Conservation (phyloP, 2,888 invertebrate species). For the Tridacna gigas region DNA sequence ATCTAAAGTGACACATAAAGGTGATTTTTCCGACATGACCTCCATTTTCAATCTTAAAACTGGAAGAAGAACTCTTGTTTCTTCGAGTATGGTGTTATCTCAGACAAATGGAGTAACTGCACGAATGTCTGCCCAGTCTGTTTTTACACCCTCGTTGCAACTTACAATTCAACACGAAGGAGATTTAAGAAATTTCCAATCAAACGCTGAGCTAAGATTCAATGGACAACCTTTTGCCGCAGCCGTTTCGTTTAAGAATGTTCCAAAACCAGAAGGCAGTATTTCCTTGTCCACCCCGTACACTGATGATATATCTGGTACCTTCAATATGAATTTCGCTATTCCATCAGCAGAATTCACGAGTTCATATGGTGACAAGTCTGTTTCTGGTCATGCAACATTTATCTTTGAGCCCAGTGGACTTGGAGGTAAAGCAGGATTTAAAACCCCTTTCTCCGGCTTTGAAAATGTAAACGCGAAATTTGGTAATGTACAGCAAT, state of each 20-base stretch:
- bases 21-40: slow-evolving; percentile 36
- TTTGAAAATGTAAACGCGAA: slow-evolving; percentile 36
- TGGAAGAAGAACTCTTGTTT: slow-evolving; percentile 44
- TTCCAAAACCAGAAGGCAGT: slow-evolving; percentile 25
- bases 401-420: slow-evolving; percentile 15
- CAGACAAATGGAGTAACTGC: slow-evolving; percentile 15
- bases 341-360: slow-evolving; percentile 19
- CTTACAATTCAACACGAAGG: slow-evolving; percentile 37
- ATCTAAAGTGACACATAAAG: slow-evolving; percentile 36
- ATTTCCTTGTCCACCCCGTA: slow-evolving; percentile 25
- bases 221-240: slow-evolving; percentile 37
- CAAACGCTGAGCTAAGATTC: slow-evolving; percentile 37
- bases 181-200: slow-evolving; percentile 32
- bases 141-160: slow-evolving; percentile 47
- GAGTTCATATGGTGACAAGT: slow-evolving; percentile 13
- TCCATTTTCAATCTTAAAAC: slow-evolving; percentile 35
- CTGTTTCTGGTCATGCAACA: slow-evolving; percentile 12
- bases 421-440: background rate
- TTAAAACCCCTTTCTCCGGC: slow-evolving; percentile 39
- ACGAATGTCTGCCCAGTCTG: slow-evolving; percentile 29
- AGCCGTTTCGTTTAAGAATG: slow-evolving; percentile 27
- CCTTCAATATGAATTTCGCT: slow-evolving; percentile 16
- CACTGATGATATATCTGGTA: slow-evolving; percentile 25
- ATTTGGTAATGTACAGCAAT: background rate
- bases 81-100: slow-evolving; percentile 25